Conservation (phyloP, 2,888 invertebrate genomes). For the Idaea dimidiata region DNA sequence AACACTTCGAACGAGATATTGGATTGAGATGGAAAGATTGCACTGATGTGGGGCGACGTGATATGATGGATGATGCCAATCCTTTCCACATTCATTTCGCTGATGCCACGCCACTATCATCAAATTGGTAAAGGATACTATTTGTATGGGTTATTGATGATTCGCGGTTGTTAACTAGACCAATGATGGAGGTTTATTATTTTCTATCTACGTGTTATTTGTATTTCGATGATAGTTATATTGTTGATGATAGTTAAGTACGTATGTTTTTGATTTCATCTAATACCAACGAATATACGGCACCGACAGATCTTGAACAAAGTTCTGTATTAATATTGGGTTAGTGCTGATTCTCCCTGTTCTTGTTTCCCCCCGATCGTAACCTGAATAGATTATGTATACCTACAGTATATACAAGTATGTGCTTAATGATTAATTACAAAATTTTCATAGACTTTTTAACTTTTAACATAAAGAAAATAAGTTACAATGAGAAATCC, state of each 20-base stretch:
- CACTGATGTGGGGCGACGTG: slow-evolving; percentile 46
- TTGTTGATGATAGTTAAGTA: too few species aligned
- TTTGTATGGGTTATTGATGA: background rate
- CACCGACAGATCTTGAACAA: too few species aligned
- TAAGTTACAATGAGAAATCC: background rate
- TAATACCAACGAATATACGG: too few species aligned
- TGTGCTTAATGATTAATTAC: background rate
- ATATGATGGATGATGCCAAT: slow-evolving; percentile 48
- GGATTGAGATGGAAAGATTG: slow-evolving; percentile 53
- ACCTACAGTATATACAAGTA: too few species aligned
- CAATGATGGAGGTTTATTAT: background rate
- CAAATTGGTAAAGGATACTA: slow-evolving; percentile 2
- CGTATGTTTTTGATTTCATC: too few species aligned
- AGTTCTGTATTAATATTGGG: too few species aligned
- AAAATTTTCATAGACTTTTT: background rate
- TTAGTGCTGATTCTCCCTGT: too few species aligned
- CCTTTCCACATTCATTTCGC: slow-evolving; percentile 39
- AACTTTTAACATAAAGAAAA: background rate
- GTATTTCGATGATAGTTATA: too few species aligned
- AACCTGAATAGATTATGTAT: too few species aligned
- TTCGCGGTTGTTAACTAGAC: background rate
- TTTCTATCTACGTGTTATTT: background rate
- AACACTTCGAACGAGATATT: slow-evolving; percentile 42
- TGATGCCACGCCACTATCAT: slow-evolving; percentile 20
- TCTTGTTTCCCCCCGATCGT: too few species aligned